These are phyloP conservation scores for Cremastinae sp. DNA, from an alignment of 2,888 invertebrate species.

Conservation along the genomic window DNA sequence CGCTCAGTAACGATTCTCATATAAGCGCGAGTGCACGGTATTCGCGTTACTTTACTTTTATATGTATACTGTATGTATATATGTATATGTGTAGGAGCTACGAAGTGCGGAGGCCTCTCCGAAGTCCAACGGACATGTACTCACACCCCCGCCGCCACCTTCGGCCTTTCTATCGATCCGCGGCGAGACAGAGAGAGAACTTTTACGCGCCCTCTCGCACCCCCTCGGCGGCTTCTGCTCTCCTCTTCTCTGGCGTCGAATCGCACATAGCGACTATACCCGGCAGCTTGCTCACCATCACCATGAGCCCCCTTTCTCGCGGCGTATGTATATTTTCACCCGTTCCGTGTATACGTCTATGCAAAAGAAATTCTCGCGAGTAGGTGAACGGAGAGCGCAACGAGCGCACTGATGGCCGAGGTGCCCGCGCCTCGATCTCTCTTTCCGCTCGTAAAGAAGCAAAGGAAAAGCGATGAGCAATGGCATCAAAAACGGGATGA, in stretches of 20 bases:
- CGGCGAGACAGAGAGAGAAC: constrained; percentile 69
- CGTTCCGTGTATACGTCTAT: not conserved
- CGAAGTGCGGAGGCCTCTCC: constrained; percentile 57
- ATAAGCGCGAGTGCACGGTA: not conserved
- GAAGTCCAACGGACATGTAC: constrained; percentile 73
- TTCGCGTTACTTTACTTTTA: not conserved
- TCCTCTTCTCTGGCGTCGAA: constrained; percentile 50
- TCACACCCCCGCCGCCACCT: constrained; percentile 66
- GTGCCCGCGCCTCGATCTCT: constrained; percentile 27
- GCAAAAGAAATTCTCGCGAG: constrained; percentile 65
- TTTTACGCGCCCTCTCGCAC: constrained; percentile 74
- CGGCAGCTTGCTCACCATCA: constrained; percentile 19
- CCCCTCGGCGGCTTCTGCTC: constrained; percentile 51
- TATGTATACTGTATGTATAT: not conserved
- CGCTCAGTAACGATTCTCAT: not conserved
- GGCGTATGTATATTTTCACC: constrained; percentile 1
- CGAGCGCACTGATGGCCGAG: constrained; percentile 65
- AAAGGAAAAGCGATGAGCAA: constrained; percentile 4
- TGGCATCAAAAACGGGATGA: constrained; percentile 16
- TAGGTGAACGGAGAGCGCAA: constrained; percentile 65
- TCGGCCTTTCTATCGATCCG: constrained; percentile 79
- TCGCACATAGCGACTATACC: constrained; percentile 50
- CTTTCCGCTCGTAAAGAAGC: constrained; percentile 44
- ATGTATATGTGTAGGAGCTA: constrained; percentile 20
- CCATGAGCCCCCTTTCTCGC: constrained; percentile 29